Base-by-base conservation (phyloP, 2,113 vertebrate species). In the Stictonetta naevosa region DNA sequence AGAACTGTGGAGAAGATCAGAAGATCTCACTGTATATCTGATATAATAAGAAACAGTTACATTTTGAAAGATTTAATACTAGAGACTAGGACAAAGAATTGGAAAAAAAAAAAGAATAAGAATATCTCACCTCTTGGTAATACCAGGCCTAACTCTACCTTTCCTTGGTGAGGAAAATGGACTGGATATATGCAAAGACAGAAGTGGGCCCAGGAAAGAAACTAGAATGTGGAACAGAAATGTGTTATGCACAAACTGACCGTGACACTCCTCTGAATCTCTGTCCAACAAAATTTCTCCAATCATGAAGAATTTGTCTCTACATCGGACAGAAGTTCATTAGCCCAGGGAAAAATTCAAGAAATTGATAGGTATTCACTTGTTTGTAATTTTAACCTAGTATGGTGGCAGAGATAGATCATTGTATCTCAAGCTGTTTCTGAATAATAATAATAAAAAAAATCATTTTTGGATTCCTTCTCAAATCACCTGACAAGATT, bases 41-140 rank as follows among this genome's bases (percentile, higher is more conserved):
- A 72, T 91, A 97, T 55, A 95, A 97, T 95, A 93, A 81, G 87
- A 97, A 97, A 23, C 79, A 75, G 95, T 93, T 97, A 64, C 73
- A 46, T 52, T 93, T 92, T 69, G 63, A 96, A 97, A 90, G 18
- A 62, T 86, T 76, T 79, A 73, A 76, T 83, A 77, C 38, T n/a
- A 88, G 48, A 59, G 38, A 86, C n/a, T 36, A 62, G 86, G 71
- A 44, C 12, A 40, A 77, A 63, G n/a, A 71, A 62, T 33, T 44
- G 22, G 36, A 11, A 80, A 23, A 80, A 88, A 96, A 90, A 94
- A 44, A 55, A 42, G 18, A n/a, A 26, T 29, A 3, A 46, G 40
- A 64, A 59, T 87, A 55, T 69, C 67, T 90, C 55, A n/a, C 38
- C 28, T 40, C 38, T 72, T 71, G 68, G 13, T 55, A 40, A 83